Evolutionary conservation across 2,113 vertebrate species (phyloP).

Genomic region (Microtus ochrogaster): DNA sequence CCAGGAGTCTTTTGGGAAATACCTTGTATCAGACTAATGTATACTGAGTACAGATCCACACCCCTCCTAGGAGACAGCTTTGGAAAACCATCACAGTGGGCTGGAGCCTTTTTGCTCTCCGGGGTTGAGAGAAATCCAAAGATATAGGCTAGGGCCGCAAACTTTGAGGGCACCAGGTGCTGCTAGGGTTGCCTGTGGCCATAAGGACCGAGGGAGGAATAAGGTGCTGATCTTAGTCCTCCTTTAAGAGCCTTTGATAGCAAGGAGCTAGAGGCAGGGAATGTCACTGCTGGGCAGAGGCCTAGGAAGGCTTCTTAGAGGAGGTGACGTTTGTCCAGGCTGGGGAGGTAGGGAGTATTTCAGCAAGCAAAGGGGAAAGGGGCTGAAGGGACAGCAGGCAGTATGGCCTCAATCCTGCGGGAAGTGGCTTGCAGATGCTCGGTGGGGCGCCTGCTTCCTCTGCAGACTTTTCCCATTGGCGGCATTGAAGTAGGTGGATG

Average conservation of each 20-base stretch:
- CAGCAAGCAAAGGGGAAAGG: not conserved
- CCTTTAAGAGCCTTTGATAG: not conserved
- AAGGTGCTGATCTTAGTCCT: not conserved
- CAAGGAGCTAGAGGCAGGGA: not conserved
- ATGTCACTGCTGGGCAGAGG: not conserved
- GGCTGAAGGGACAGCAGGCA: not conserved
- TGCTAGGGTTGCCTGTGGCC: accelerated
- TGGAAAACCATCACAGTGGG: not conserved
- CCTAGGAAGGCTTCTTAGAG: not conserved
- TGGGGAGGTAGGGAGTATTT: not conserved
- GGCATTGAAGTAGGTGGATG: not conserved
- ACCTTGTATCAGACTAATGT: not conserved
- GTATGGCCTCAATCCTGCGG: not conserved
- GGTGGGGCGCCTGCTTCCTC: not conserved
- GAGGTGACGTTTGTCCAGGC: not conserved
- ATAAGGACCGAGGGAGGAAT: not conserved
- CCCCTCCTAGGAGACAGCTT: not conserved
- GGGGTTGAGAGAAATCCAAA: not conserved
- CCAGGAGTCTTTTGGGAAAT: not conserved
- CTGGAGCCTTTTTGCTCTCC: not conserved
- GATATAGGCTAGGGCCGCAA: not conserved
- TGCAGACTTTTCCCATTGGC: not conserved
- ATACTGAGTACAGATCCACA: not conserved
- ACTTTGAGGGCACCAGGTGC: not conserved
- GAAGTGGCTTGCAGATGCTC: not conserved